Evolutionary conservation across 2,797 vertebrate genomes (phyloP).

Genomic region (Petrocephalus sullivani): DNA sequence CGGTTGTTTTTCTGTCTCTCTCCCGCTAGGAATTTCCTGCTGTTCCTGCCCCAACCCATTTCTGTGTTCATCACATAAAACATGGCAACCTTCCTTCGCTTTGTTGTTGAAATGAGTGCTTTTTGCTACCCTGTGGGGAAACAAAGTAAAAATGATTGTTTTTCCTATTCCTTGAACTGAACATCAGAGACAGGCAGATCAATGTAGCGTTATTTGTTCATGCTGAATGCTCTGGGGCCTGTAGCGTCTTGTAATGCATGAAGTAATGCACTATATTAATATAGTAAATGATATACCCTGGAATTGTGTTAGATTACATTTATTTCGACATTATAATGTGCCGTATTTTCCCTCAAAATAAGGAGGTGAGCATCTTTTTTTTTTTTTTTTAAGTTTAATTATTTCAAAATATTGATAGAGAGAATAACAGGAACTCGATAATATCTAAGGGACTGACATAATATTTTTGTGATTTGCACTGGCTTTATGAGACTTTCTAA

Average conservation of each 20-base stretch:
- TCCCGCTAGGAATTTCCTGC: conserved; percentile 58
- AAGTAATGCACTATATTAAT: conserved; percentile 17
- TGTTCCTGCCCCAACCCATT: conserved; percentile 55
- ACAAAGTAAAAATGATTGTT: conserved; percentile 52
- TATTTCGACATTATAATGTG: neutral
- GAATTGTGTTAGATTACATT: neutral
- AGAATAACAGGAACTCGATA: neutral
- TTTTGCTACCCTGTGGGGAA: conserved; percentile 54
- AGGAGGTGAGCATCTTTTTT: neutral
- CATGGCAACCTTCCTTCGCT: conserved; percentile 70
- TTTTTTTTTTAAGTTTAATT: neutral
- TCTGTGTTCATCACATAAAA: conserved; percentile 69
- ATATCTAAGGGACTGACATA: neutral
- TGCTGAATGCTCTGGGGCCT: conserved; percentile 17
- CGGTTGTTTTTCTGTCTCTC: conserved; percentile 30
- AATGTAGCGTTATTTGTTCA: conserved; percentile 22
- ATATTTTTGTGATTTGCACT: neutral
- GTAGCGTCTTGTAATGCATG: neutral
- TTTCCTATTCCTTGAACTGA: conserved; percentile 26
- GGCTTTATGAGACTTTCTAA: neutral
- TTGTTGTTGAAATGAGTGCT: conserved; percentile 61
- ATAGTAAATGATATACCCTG: conserved; percentile 4
- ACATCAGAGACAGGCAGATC: conserved; percentile 22
- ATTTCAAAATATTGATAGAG: neutral
- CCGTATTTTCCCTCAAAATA: conserved; percentile 12